Percentiles rank a stretch among this genome's conserved stretches.
These are phyloP conservation scores for Perca flavescens DNA, from an alignment of 2,113 vertebrate species.

Conservation along the genomic window DNA sequence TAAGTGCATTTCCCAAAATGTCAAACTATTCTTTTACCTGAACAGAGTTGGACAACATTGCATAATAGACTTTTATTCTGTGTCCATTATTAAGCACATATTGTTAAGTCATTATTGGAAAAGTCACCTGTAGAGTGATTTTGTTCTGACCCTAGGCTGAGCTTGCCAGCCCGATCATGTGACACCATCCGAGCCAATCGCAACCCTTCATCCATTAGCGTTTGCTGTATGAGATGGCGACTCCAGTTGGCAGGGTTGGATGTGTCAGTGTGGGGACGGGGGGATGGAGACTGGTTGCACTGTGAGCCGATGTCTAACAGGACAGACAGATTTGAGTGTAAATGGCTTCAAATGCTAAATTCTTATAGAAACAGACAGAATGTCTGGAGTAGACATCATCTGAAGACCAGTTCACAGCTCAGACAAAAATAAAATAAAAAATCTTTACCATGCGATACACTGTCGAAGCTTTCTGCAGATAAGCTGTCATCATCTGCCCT, in stretches of 20 bases:
- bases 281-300: conserved; percentile 86
- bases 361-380: conserved; percentile 30
- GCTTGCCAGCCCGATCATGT: conserved; percentile 87
- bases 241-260: conserved; percentile 91
- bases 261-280: conserved; percentile 85
- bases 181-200: conserved; percentile 96
- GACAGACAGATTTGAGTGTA: conserved; percentile 71
- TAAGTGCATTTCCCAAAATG: neutral
- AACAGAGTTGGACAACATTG: conserved; percentile 11
- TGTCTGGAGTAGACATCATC: conserved; percentile 13
- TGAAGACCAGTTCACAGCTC: neutral
- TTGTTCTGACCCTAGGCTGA: conserved; percentile 90
- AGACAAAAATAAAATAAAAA: neutral
- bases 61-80: conserved; percentile 45
- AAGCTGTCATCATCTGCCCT: conserved; percentile 90
- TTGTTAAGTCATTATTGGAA: conserved; percentile 45
- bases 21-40: neutral
- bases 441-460: conserved; percentile 88
- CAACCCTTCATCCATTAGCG: conserved; percentile 96
- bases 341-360: conserved; percentile 17
- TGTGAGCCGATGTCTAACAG: conserved; percentile 81
- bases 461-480: conserved; percentile 92
- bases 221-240: conserved; percentile 96
- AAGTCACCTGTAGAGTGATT: conserved; percentile 88
- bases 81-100: conserved; percentile 24